Conservation (phyloP, 2,797 vertebrate genomes). For the Neoniphon sammara region DNA sequence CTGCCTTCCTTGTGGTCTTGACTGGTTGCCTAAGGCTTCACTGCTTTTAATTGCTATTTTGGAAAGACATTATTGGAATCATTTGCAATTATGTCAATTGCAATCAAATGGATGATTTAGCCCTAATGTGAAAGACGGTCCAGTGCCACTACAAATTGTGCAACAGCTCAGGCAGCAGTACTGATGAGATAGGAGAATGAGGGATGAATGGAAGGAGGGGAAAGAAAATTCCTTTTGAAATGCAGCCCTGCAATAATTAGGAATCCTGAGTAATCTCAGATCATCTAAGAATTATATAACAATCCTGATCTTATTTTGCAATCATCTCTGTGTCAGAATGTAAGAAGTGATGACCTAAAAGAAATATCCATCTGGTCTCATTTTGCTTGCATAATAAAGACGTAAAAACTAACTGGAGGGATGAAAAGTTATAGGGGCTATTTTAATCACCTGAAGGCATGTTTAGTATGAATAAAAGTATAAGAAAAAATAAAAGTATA, state of each 20-base stretch:
- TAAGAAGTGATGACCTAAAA: background rate
- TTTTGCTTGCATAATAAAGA: background rate
- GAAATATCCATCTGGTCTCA: background rate
- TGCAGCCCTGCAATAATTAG: too few relatives aligned
- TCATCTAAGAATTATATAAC: too few relatives aligned
- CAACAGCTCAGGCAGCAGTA: slow-evolving; percentile 28
- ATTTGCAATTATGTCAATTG: slow-evolving; percentile 73
- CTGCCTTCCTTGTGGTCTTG: slow-evolving; percentile 31
- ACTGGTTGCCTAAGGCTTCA: slow-evolving; percentile 40
- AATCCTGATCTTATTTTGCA: background rate
- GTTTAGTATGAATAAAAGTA: background rate
- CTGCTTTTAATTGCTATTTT: slow-evolving; percentile 72
- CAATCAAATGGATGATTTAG: slow-evolving; percentile 78
- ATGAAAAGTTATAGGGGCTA: too few relatives aligned
- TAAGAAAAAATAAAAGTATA: background rate
- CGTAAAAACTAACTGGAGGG: background rate
- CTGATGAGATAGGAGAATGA: slow-evolving; percentile 17
- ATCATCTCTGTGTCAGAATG: background rate
- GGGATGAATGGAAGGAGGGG: background rate
- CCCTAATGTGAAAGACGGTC: slow-evolving; percentile 64
- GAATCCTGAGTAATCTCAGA: too few relatives aligned
- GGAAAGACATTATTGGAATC: slow-evolving; percentile 64
- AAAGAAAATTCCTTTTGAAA: too few relatives aligned
- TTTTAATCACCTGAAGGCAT: background rate
- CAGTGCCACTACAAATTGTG: slow-evolving; percentile 51